Conservation (phyloP, 2,797 vertebrate species). For the Rhinella marina region DNA sequence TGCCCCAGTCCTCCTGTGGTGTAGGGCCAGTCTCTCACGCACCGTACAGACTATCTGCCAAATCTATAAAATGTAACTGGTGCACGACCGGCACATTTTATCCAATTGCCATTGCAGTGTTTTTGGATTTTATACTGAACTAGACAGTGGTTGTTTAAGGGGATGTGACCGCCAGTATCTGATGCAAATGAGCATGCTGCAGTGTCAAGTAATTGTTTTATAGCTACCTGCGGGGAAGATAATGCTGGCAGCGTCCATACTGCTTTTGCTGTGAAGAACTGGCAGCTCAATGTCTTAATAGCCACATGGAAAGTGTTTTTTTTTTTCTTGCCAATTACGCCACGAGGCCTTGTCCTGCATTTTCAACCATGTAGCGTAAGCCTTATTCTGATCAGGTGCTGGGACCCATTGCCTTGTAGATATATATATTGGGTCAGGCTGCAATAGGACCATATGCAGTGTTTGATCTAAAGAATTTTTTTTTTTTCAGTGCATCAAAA, state of each 20-base stretch:
- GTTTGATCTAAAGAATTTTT: not conserved
- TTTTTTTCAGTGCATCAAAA: not conserved
- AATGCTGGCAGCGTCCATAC: not conserved
- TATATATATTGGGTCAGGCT: not conserved
- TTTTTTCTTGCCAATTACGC: conserved; percentile 31
- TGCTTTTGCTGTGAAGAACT: conserved; percentile 55
- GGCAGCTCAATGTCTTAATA: conserved; percentile 35
- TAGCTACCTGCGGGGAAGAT: not conserved
- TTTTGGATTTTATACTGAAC: conserved; percentile 35
- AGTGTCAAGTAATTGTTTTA: conserved; percentile 36
- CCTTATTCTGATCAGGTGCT: conserved; percentile 37
- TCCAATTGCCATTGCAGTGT: conserved; percentile 62
- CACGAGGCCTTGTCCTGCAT: conserved; percentile 25
- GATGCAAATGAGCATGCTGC: conserved; percentile 57
- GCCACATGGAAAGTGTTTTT: not conserved
- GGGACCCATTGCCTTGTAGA: conserved; percentile 15
- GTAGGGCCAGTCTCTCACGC: conserved; percentile 38
- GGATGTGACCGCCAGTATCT: conserved; percentile 41
- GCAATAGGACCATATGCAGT: not conserved
- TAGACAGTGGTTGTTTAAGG: conserved; percentile 33
- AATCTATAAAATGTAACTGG: conserved; percentile 48
- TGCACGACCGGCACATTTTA: conserved; percentile 38
- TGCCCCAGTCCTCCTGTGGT: conserved; percentile 10
- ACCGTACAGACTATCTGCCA: conserved; percentile 53
- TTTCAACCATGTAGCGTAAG: conserved; percentile 34